phyloP scores from a whole-genome alignment of 1,140 invertebrate genomes.

The Papilio dardanus region DNA sequence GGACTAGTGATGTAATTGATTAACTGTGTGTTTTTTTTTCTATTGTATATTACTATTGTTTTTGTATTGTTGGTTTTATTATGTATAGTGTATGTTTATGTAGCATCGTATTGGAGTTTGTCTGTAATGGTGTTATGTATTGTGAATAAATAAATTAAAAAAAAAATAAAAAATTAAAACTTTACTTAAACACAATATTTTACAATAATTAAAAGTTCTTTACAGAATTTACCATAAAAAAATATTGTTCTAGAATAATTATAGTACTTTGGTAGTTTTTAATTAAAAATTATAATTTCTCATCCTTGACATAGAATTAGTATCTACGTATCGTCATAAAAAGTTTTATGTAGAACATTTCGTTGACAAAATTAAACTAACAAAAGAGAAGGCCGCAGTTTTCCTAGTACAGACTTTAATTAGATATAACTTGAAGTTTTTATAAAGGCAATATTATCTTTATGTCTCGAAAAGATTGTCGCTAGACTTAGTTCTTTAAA shows the following conservation, averaged over 20 bases:
- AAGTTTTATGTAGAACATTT: constrained; percentile 15
- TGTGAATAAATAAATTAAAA: too few species aligned
- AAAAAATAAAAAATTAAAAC: too few species aligned
- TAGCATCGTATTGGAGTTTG: too few species aligned
- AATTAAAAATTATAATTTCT: not conserved
- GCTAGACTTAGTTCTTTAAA: constrained; percentile 20
- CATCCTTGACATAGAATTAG: not conserved
- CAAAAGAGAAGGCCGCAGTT: constrained; percentile 7
- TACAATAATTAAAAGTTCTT: too few species aligned
- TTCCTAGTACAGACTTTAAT: constrained; percentile 18
- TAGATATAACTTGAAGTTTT: constrained; percentile 22
- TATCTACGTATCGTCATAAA: constrained; percentile 19
- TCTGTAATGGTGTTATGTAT: too few species aligned
- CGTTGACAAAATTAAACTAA: constrained; percentile 24
- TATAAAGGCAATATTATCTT: constrained; percentile 29
- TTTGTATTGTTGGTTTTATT: too few species aligned
- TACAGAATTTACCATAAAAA: too few species aligned
- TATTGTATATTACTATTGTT: too few species aligned
- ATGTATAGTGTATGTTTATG: too few species aligned
- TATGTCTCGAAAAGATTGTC: constrained; percentile 19
- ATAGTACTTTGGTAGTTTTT: not conserved
- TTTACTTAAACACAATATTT: too few species aligned
- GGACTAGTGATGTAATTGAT: too few species aligned
- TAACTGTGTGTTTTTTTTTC: too few species aligned
- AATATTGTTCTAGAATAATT: not conserved